These are phyloP conservation scores for Apodemus sylvaticus DNA, from an alignment of 2,113 vertebrate species.

Conservation along the genomic window DNA sequence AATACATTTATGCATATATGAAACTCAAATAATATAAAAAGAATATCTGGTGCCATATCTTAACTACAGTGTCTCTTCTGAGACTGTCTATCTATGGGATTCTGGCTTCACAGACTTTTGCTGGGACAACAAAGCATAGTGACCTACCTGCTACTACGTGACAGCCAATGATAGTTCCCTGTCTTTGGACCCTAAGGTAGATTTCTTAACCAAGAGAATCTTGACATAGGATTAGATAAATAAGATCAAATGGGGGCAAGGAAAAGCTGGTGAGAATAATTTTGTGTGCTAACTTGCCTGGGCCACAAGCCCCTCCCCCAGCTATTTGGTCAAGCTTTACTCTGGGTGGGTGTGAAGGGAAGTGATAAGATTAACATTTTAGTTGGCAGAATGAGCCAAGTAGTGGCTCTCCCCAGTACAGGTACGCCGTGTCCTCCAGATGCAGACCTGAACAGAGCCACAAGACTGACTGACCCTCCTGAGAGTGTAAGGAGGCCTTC, in stretches of 20 bases:
- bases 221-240: not conserved
- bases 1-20: not conserved
- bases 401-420: not conserved
- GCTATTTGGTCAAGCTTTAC: not conserved
- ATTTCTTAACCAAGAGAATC: not conserved
- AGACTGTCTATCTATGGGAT: too few species aligned
- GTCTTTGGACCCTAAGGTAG: not conserved
- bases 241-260: not conserved
- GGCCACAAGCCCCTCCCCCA: fast-evolving
- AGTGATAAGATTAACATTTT: not conserved
- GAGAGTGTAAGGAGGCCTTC: fast-evolving
- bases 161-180: not conserved
- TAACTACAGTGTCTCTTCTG: not conserved
- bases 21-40: not conserved
- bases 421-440: not conserved
- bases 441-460: not conserved
- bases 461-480: fast-evolving
- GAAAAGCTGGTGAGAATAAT: too few species aligned
- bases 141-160: not conserved
- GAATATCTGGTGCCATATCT: too few species aligned
- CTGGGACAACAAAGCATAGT: not conserved
- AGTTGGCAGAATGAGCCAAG: not conserved
- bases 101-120: fast-evolving
- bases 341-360: not conserved
- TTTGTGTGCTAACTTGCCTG: not conserved